phyloP scores from a whole-genome alignment of 1,140 invertebrate species.

The Patella vulgata region DNA sequence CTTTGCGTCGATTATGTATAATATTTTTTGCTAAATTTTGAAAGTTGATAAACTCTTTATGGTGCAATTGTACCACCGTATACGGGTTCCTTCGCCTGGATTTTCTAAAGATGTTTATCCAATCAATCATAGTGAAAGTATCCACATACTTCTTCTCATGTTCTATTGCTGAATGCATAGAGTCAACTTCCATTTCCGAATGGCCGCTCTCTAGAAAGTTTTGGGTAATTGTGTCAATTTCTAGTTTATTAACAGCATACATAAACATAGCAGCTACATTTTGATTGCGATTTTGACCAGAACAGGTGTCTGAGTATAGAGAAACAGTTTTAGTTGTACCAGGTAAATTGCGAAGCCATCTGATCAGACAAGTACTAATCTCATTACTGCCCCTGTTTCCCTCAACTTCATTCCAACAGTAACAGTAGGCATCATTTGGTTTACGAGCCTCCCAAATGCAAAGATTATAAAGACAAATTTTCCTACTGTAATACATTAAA shows the following conservation, averaged over 20 bases:
- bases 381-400: no score
- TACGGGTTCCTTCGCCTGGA: slow-evolving; percentile 5
- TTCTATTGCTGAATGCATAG: slow-evolving; percentile 26
- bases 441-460: no score
- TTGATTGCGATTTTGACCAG: slow-evolving; percentile 32
- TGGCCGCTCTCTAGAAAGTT: slow-evolving; percentile 33
- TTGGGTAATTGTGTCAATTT: slow-evolving; percentile 20
- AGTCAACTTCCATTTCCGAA: slow-evolving; percentile 31
- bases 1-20: slow-evolving; percentile 1
- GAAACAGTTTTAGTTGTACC: slow-evolving; percentile 18
- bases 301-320: slow-evolving; percentile 29
- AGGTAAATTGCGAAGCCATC: no score
- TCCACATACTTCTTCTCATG: slow-evolving; percentile 18
- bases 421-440: no score
- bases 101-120: not conserved
- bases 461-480: no score
- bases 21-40: slow-evolving; percentile 4
- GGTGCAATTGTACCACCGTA: slow-evolving; percentile 1
- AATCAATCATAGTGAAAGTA: slow-evolving; percentile 19
- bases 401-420: no score
- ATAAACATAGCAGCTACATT: slow-evolving; percentile 17
- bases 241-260: slow-evolving; percentile 3
- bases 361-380: slow-evolving; percentile 24
- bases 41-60: slow-evolving; percentile 5
- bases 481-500: no score